Base-by-base conservation (phyloP, 1,140 invertebrate genomes). In the Ridgeia piscesae region DNA sequence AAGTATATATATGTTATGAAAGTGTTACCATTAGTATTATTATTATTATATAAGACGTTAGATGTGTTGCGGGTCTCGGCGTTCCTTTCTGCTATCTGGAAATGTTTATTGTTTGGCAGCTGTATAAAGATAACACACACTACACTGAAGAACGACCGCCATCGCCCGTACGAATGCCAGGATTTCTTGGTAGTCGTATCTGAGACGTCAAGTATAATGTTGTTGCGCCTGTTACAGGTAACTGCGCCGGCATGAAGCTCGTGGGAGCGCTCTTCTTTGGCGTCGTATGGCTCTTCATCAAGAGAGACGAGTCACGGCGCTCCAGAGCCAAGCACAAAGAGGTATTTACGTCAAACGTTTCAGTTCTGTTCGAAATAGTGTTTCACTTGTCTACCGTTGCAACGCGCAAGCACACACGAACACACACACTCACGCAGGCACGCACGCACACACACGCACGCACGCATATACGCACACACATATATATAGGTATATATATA, bases 241-340 rank as follows among this genome's bases (percentile, higher is more conserved):
- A 99, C 6, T 98, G 98, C 95, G 98, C 98, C 48, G 97, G 97
- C n/a, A 98, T 99, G 89, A 99, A 99, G 96, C 97, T 98, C 92
- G 96, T 99, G 88, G 98, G 98, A 1, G 95, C 98, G 58, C 97
- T 97, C 31, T 97, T 99, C 94, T 99, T 99, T 95, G 95, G 98
- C 33, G 96, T 98, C 88, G 98, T 99, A 94, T 99, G 98, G 98
- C 98, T 98, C 97, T 97, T 99, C 17, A 77, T 77, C 11, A 77
- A 77, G 58, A 77, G 17, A 14, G 58, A 77, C 58, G 58, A 77
- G 58, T 27, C 2, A 77, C 58, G 58, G 17, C 58, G 58, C 17
- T 77, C 17, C 58, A 77, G 58, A 2, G 27, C 58, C 17, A 77
- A 6, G 14, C 14, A 77, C 58, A 77, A 77, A 77, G 58, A 17